phyloP scores from a whole-genome alignment of 1,140 invertebrate genomes.

The Lordiphosa stackelbergi region DNA sequence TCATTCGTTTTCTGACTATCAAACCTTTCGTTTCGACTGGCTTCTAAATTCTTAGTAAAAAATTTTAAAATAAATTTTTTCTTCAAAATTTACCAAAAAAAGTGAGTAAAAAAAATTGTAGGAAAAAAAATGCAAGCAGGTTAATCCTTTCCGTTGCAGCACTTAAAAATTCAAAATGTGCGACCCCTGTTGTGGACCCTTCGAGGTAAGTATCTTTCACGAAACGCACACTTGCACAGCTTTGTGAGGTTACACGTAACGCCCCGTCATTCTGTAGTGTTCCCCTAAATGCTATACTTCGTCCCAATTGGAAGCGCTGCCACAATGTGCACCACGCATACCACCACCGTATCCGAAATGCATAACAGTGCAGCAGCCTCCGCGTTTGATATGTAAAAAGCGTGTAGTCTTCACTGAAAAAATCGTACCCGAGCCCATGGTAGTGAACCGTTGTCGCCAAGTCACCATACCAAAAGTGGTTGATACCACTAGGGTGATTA shows the following conservation, averaged over 20 bases:
- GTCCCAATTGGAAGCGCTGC: slow-evolving; percentile 46
- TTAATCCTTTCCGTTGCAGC: slow-evolving; percentile 21
- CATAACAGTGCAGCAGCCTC: slow-evolving; percentile 64
- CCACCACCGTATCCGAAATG: slow-evolving; percentile 54
- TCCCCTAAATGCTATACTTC: slow-evolving; percentile 55
- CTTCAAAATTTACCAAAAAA: slow-evolving; percentile 19
- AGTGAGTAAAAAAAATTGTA: slow-evolving; percentile 20
- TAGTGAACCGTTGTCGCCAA: slow-evolving; percentile 53
- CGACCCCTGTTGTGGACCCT: slow-evolving; percentile 67
- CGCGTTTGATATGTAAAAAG: slow-evolving; percentile 57
- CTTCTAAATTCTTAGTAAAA: slow-evolving; percentile 59
- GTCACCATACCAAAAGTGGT: slow-evolving; percentile 61
- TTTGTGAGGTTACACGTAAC: not conserved
- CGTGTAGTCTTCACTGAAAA: slow-evolving; percentile 54
- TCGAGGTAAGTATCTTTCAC: slow-evolving; percentile 52
- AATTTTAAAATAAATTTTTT: slow-evolving; percentile 33
- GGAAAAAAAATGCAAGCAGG: not conserved
- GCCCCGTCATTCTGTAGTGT: slow-evolving; percentile 27
- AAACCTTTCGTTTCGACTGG: slow-evolving; percentile 45
- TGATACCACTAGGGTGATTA: slow-evolving; percentile 54
- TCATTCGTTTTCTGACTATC: slow-evolving; percentile 48
- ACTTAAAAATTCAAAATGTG: slow-evolving; percentile 46
- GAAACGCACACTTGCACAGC: not conserved
- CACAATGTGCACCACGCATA: slow-evolving; percentile 54
- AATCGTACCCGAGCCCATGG: slow-evolving; percentile 55